Percentiles rank a stretch among this genome's conserved stretches.
Evolutionary conservation across 53 echinoderm and acorn worm genomes (phyloP).

Genomic region (Paracentrotus lividus): DNA sequence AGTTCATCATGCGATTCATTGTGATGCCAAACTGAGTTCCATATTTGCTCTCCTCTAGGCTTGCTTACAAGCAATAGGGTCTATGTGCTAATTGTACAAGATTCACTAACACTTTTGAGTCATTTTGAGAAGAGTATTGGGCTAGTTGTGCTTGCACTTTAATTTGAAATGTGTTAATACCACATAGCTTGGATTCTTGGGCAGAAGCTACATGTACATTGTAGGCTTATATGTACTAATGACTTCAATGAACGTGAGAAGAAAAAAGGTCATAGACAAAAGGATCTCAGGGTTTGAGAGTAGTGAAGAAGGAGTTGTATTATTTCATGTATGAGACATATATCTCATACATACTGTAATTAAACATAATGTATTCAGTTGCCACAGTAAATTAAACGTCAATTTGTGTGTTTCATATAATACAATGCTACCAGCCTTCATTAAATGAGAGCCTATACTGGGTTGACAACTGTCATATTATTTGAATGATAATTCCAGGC

Average conservation of each 20-base stretch:
- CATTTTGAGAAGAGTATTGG: no score
- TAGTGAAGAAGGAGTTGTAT: neutral
- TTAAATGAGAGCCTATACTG: no score
- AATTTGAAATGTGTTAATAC: neutral
- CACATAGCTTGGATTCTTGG: no score
- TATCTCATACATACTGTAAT: neutral
- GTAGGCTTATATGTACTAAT: no score
- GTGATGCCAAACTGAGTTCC: neutral
- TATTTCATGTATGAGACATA: no score
- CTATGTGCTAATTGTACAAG: neutral
- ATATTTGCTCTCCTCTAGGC: neutral
- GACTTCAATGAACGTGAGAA: no score
- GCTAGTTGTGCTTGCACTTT: constrained; percentile 25
- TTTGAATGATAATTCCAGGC: no score
- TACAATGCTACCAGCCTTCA: neutral
- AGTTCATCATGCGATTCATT: neutral
- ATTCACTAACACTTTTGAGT: neutral
- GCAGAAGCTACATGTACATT: neutral
- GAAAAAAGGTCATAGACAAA: neutral
- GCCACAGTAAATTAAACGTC: neutral
- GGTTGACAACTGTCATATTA: no score
- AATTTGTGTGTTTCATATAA: neutral
- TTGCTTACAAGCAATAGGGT: neutral
- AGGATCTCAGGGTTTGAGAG: constrained; percentile 5
- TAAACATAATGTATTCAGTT: neutral